A percentile compares a stretch with the other conserved stretches of the same genome.
Conservation (phyloP, 2,888 invertebrate genomes). For the Ochropleura leucogaster region DNA sequence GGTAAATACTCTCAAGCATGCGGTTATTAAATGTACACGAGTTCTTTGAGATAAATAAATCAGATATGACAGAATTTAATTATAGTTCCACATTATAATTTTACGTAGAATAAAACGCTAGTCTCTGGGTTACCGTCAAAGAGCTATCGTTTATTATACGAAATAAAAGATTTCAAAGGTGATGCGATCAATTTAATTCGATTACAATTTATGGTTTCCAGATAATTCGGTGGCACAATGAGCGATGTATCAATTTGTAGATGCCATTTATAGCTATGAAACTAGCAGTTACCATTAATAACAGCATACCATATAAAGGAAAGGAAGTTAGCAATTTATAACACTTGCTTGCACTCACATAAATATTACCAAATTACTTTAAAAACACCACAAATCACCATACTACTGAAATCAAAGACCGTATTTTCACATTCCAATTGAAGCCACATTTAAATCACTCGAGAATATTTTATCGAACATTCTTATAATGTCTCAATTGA, state of each 20-base stretch:
- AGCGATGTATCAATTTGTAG: constrained; percentile 44
- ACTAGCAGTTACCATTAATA: constrained; percentile 42
- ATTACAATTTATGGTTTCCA: constrained; percentile 33
- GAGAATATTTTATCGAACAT: constrained; percentile 60
- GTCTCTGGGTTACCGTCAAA: background rate
- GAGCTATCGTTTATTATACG: background rate
- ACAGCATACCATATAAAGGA: constrained; percentile 24
- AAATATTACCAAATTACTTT: constrained; percentile 53
- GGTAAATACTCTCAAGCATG: constrained; percentile 40
- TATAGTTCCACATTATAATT: constrained; percentile 3
- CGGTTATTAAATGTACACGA: constrained; percentile 13
- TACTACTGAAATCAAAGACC: constrained; percentile 45
- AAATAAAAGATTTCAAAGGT: constrained; percentile 1
- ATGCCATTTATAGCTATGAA: constrained; percentile 30
- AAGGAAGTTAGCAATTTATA: constrained; percentile 52
- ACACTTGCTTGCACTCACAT: constrained; percentile 44
- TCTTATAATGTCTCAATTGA: constrained; percentile 64
- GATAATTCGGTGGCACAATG: constrained; percentile 11
- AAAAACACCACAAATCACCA: constrained; percentile 49
- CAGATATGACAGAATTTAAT: constrained; percentile 16
- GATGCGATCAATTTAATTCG: constrained; percentile 10
- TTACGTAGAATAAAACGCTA: background rate
- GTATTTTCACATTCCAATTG: constrained; percentile 51
- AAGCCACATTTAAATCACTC: constrained; percentile 57
- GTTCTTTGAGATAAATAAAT: constrained; percentile 18